These are phyloP conservation scores for Meles meles DNA, from an alignment of 2,113 vertebrate genomes.

Conservation along the genomic window DNA sequence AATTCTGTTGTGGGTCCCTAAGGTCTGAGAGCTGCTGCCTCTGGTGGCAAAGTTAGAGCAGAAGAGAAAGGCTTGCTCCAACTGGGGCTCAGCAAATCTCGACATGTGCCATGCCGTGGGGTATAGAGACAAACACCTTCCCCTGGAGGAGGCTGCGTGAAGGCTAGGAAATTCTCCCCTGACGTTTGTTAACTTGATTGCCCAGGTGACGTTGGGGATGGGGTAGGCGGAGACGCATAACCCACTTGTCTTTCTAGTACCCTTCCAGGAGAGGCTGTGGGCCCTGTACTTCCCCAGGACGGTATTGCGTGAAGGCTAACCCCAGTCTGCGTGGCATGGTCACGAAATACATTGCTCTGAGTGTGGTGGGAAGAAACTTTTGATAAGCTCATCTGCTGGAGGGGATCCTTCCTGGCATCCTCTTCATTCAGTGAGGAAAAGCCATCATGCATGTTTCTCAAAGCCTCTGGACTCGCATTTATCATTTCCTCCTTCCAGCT, in stretches of 20 bases:
- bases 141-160: background rate
- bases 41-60: background rate
- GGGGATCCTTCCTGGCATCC: background rate
- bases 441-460: background rate
- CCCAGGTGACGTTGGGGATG: background rate
- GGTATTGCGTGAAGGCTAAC: background rate
- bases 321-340: accelerated
- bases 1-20: background rate
- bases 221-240: background rate
- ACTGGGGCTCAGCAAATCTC: background rate
- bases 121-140: background rate
- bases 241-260: background rate
- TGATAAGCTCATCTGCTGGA: background rate
- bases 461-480: accelerated
- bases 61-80: background rate
- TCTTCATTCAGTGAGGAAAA: background rate
- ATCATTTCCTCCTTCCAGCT: background rate
- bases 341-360: background rate
- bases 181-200: background rate
- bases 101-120: accelerated
- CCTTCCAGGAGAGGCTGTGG: background rate
- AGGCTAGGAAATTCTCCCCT: background rate
- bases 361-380: background rate
- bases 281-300: background rate
- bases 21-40: background rate